Conservation (phyloP, 2,888 invertebrate species). For the Agrotis exclamationis region DNA sequence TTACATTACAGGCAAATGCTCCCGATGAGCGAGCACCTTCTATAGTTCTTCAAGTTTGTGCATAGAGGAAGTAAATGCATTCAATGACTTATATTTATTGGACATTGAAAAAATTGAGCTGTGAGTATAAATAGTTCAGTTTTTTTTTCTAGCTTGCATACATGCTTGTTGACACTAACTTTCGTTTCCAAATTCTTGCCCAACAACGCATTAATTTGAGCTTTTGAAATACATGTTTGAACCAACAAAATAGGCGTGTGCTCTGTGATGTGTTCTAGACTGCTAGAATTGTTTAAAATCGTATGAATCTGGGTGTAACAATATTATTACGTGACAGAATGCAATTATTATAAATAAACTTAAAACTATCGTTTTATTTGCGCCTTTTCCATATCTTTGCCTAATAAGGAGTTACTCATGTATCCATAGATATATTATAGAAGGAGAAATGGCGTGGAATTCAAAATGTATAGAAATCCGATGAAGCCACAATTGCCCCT, state of each 20-base stretch:
- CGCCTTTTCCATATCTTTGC: conserved; percentile 4
- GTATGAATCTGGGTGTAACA: conserved; percentile 86
- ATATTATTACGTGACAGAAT: conserved; percentile 87
- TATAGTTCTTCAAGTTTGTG: conserved; percentile 33
- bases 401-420: neutral
- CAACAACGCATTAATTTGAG: conserved; percentile 46
- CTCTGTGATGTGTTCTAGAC: conserved; percentile 81
- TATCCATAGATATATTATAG: no score
- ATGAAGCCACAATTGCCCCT: no score
- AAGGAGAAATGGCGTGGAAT: no score
- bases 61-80: conserved; percentile 23
- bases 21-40: no score
- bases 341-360: conserved; percentile 86
- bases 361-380: conserved; percentile 71
- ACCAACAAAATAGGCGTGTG: conserved; percentile 66
- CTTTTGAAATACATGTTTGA: conserved; percentile 46
- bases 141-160: conserved; percentile 44
- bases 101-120: conserved; percentile 21
- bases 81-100: conserved; percentile 22
- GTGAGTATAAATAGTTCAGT: conserved; percentile 29
- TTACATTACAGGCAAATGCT: no score
- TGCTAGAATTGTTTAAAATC: conserved; percentile 80
- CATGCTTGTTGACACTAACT: conserved; percentile 34
- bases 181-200: conserved; percentile 52
- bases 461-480: no score